Conservation (phyloP, 2,888 invertebrate genomes). For the Drosophila niveifrons region DNA sequence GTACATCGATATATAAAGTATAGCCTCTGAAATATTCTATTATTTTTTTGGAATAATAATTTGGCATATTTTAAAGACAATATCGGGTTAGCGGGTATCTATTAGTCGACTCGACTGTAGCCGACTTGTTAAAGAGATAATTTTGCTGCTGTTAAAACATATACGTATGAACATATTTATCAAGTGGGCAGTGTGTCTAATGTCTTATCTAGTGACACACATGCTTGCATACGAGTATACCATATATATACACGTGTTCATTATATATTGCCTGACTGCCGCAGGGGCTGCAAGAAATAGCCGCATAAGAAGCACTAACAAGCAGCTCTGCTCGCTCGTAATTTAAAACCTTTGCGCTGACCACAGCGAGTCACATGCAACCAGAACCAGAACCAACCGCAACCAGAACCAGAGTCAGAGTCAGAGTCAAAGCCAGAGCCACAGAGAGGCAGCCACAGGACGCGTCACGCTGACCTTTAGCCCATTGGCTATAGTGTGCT, state of each 20-base stretch:
- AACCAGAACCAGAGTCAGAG: slow-evolving; percentile 3
- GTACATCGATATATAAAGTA: no score
- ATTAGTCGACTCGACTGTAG: no score
- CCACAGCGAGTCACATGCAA: slow-evolving; percentile 55
- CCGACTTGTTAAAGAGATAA: no score
- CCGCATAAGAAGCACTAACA: slow-evolving; percentile 52
- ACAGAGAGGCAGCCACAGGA: slow-evolving; percentile 43
- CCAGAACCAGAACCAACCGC: slow-evolving; percentile 30
- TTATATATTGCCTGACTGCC: slow-evolving; percentile 36
- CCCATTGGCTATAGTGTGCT: slow-evolving; percentile 24
- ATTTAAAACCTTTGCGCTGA: slow-evolving; percentile 62
- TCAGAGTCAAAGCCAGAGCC: background rate
- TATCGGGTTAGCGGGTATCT: no score
- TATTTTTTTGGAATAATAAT: no score
- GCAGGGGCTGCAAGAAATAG: slow-evolving; percentile 37
- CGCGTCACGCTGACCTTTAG: slow-evolving; percentile 71
- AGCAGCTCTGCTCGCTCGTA: slow-evolving; percentile 45
- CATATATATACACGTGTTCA: slow-evolving; percentile 26
- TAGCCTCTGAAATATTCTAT: no score
- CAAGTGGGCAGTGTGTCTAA: background rate
- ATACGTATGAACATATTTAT: background rate
- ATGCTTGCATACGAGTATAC: slow-evolving; percentile 1
- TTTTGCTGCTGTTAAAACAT: background rate
- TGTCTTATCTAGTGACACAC: background rate
- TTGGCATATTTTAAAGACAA: no score